phyloP scores from a whole-genome alignment of 2,888 invertebrate genomes.

The Eristalinus sepulchralis region DNA sequence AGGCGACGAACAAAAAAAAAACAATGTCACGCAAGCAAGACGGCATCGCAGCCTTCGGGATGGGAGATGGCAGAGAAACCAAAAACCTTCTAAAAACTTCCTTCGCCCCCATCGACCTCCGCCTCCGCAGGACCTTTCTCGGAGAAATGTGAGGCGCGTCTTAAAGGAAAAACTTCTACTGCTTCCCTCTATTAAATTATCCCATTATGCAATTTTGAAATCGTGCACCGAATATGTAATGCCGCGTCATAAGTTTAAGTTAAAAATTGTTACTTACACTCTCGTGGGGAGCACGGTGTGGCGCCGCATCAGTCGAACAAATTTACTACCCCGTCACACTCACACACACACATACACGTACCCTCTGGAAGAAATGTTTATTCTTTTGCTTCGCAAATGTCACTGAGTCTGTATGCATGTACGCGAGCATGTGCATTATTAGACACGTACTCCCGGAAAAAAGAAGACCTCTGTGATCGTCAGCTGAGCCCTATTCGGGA shows the following conservation, averaged over 20 bases:
- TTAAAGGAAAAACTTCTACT: constrained; percentile 63
- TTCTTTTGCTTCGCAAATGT: constrained; percentile 47
- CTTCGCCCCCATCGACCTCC: not conserved
- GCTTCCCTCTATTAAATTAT: constrained; percentile 75
- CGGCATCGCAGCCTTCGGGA: constrained; percentile 34
- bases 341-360: not conserved
- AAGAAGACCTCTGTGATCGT: constrained; percentile 55
- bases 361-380: constrained; percentile 18
- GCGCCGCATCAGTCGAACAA: constrained; percentile 32
- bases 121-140: constrained; percentile 21
- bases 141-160: constrained; percentile 61
- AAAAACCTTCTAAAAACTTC: constrained; percentile 28
- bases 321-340: constrained; percentile 40
- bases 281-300: constrained; percentile 12
- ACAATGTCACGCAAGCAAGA: constrained; percentile 53
- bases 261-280: constrained; percentile 57
- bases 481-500: constrained; percentile 51
- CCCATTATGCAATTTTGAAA: constrained; percentile 75
- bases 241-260: constrained; percentile 66
- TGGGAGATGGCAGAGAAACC: not conserved
- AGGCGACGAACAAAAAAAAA: constrained; percentile 26
- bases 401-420: constrained; percentile 2
- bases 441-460: constrained; percentile 34
- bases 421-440: constrained; percentile 44
- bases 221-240: constrained; percentile 74